Percentiles rank a stretch among this genome's conserved stretches.
phyloP scores from a whole-genome alignment of 2,888 invertebrate species.

The Seira musarum region DNA sequence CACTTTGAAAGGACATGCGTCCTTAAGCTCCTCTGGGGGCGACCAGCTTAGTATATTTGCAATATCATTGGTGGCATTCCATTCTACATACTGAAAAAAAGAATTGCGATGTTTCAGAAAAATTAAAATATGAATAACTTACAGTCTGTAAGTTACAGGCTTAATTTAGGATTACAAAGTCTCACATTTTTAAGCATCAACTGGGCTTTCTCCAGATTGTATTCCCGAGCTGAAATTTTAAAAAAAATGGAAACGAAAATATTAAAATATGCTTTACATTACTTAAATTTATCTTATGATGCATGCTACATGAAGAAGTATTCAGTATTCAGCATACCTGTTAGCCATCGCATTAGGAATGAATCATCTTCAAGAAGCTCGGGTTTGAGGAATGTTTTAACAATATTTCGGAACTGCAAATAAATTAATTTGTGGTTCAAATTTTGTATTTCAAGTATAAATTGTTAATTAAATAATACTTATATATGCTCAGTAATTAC shows the following conservation, averaged over 20 bases:
- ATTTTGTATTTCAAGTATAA: too few relatives aligned
- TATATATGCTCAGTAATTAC: too few relatives aligned
- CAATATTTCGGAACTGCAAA: conserved; percentile 52
- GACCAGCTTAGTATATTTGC: conserved; percentile 55
- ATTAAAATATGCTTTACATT: background rate
- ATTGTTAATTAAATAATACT: too few relatives aligned
- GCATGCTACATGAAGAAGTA: background rate
- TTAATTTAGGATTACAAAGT: background rate
- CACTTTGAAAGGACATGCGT: conserved; percentile 56
- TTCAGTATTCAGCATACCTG: conserved; percentile 37
- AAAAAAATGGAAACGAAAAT: background rate
- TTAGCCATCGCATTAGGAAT: conserved; percentile 57
- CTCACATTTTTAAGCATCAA: conserved; percentile 56
- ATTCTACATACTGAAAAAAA: conserved; percentile 45
- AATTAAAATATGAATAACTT: background rate
- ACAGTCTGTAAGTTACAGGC: background rate
- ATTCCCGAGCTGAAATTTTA: conserved; percentile 48
- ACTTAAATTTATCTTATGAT: background rate
- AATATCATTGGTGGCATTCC: conserved; percentile 53
- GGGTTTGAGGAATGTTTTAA: conserved; percentile 33
- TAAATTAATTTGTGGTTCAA: too few relatives aligned
- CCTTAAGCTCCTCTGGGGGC: conserved; percentile 48
- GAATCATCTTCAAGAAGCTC: conserved; percentile 36
- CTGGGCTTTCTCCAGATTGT: conserved; percentile 48
- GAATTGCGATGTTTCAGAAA: too few relatives aligned